Percentiles rank a stretch among this genome's conserved stretches.
phyloP scores from a whole-genome alignment of 2,888 invertebrate species.

The Zygogramma bicolorata region DNA sequence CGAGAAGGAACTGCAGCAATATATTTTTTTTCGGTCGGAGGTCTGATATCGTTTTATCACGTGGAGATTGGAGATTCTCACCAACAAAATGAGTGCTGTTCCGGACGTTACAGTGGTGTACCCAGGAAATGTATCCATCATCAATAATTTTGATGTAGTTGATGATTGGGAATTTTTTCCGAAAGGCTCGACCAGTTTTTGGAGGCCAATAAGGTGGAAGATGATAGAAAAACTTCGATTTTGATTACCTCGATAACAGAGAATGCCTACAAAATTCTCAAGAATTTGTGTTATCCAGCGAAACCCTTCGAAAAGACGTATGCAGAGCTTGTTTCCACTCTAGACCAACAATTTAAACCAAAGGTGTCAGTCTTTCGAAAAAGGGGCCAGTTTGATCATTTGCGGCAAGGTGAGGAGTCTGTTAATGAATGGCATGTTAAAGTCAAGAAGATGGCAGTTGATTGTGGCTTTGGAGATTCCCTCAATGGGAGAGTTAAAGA shows the following conservation, averaged over 20 bases:
- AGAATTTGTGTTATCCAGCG: constrained; percentile 35
- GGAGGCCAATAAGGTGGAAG: constrained; percentile 29
- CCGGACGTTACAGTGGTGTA: not conserved
- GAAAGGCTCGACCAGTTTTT: constrained; percentile 24
- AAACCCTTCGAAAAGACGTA: constrained; percentile 24
- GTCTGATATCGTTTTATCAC: too few relatives aligned
- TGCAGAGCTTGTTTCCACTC: not conserved
- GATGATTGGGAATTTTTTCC: not conserved
- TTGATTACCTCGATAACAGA: constrained; percentile 31
- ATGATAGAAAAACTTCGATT: constrained; percentile 31
- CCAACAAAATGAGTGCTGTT: too few relatives aligned
- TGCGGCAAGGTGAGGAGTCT: constrained; percentile 34
- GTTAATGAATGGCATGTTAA: constrained; percentile 41
- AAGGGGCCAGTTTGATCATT: constrained; percentile 38
- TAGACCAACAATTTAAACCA: constrained; percentile 28
- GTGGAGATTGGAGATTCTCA: too few relatives aligned
- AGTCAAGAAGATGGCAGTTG: constrained; percentile 39
- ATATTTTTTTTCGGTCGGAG: too few relatives aligned
- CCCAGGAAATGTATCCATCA: not conserved
- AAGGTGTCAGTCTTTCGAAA: constrained; percentile 36
- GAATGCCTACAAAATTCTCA: constrained; percentile 34
- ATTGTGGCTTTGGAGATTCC: constrained; percentile 42
- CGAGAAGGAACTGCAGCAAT: too few relatives aligned
- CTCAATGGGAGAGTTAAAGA: constrained; percentile 19
- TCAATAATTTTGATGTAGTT: not conserved